A percentile compares a stretch with the other conserved stretches of the same genome.
phyloP scores from a whole-genome alignment of 2,888 invertebrate genomes.

The Microplitis deprimator region DNA sequence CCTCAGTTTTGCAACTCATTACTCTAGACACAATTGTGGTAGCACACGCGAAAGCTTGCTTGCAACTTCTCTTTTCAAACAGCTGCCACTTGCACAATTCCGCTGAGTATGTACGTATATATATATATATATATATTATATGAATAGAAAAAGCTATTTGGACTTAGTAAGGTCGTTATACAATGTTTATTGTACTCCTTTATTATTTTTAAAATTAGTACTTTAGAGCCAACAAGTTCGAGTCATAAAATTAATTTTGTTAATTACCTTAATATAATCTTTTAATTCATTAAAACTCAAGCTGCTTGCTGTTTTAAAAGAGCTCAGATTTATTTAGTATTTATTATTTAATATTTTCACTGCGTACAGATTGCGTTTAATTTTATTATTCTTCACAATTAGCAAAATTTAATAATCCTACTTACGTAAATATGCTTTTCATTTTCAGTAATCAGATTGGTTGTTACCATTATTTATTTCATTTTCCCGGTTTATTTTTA shows the following conservation, averaged over 20 bases:
- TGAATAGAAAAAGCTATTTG: slow-evolving; percentile 24
- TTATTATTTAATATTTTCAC: slow-evolving; percentile 9
- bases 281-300: slow-evolving; percentile 1
- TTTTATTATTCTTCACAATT: neutral
- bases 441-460: neutral
- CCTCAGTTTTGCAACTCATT: slow-evolving; percentile 21
- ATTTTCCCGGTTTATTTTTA: neutral
- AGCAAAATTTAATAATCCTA: neutral
- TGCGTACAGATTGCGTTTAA: neutral
- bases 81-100: slow-evolving; percentile 22
- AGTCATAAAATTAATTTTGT: slow-evolving; percentile 11
- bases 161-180: slow-evolving; percentile 22
- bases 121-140: neutral
- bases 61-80: slow-evolving; percentile 18
- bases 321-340: neutral
- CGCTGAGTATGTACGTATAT: neutral
- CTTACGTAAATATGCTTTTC: neutral
- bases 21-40: slow-evolving; percentile 27
- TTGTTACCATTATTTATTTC: neutral
- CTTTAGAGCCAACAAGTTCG: slow-evolving; percentile 10
- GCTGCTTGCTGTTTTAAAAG: slow-evolving; percentile 2
- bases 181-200: slow-evolving; percentile 16
- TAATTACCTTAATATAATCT: slow-evolving; percentile 12
- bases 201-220: slow-evolving; percentile 18
- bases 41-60: slow-evolving; percentile 10